Conservation (phyloP, 2,888 invertebrate species). For the Pemphredon lugubris region DNA sequence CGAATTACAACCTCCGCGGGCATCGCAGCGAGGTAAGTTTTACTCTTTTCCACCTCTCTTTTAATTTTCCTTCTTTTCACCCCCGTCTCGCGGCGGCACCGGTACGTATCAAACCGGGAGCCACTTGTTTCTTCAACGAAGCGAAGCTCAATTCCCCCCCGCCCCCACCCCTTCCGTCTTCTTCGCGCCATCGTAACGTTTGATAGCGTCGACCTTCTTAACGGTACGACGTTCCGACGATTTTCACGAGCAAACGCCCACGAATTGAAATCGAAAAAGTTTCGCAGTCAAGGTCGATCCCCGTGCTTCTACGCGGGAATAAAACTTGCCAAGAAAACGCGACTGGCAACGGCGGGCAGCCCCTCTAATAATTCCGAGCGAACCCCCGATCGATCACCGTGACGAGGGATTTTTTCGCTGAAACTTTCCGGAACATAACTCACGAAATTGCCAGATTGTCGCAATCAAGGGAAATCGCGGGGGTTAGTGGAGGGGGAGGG, state of each 20-base stretch:
- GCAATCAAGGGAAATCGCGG: conserved; percentile 5
- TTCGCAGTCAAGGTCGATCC: conserved; percentile 6
- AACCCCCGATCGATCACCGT: conserved; percentile 3
- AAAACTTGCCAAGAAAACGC: no score
- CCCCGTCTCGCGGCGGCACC: no score
- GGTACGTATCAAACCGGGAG: no score
- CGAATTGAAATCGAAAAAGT: conserved; percentile 14
- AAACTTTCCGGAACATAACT: conserved; percentile 6
- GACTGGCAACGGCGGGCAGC: background rate
- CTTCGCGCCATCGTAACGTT: background rate
- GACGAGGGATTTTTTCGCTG: background rate
- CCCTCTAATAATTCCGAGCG: background rate
- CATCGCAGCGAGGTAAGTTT: conserved; percentile 95
- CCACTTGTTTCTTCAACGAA: no score
- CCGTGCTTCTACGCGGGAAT: background rate
- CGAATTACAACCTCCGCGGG: conserved; percentile 98
- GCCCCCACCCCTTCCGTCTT: background rate
- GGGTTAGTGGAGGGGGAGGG: background rate
- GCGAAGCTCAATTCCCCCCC: background rate
- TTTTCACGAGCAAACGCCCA: background rate
- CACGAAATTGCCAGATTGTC: conserved; percentile 17
- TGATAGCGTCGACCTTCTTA: conserved; percentile 20
- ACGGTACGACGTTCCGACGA: conserved; percentile 1
- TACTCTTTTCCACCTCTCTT: conserved; percentile 1
- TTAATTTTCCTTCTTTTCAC: background rate